These are phyloP conservation scores for Anoplophora glabripennis DNA, from an alignment of 1,140 invertebrate genomes.

Conservation along the genomic window DNA sequence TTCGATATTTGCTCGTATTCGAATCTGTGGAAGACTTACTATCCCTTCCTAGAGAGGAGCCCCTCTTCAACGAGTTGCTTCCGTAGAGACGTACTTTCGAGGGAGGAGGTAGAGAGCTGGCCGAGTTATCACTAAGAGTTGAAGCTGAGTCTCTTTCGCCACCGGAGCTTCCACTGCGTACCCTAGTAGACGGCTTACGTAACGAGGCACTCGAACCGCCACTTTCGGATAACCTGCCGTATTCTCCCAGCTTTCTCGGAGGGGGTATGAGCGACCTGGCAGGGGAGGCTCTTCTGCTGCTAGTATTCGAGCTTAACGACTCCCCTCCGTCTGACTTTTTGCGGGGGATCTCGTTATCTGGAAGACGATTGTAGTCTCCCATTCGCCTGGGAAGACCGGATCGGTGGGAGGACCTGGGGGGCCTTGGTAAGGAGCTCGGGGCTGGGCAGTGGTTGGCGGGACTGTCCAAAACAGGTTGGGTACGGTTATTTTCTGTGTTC, in stretches of 20 bases:
- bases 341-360: slow-evolving; percentile 33
- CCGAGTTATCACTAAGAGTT: slow-evolving; percentile 57
- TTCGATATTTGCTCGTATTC: slow-evolving; percentile 60
- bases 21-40: slow-evolving; percentile 53
- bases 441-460: slow-evolving; percentile 58
- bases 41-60: slow-evolving; percentile 57
- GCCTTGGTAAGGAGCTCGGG: slow-evolving; percentile 64
- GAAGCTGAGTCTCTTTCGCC: slow-evolving; percentile 55
- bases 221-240: slow-evolving; percentile 58
- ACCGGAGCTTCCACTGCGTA: slow-evolving; percentile 51
- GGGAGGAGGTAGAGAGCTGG: slow-evolving; percentile 58
- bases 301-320: slow-evolving; percentile 46
- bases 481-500: slow-evolving; percentile 26
- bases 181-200: slow-evolving; percentile 50
- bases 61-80: slow-evolving; percentile 48
- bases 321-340: slow-evolving; percentile 45
- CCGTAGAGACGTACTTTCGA: slow-evolving; percentile 58
- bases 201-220: slow-evolving; percentile 48
- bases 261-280: slow-evolving; percentile 63
- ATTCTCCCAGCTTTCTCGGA: slow-evolving; percentile 56
- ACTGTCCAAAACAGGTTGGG: slow-evolving; percentile 35
- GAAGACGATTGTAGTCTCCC: slow-evolving; percentile 57
- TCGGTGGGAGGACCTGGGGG: slow-evolving; percentile 59
- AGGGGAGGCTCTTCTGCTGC: slow-evolving; percentile 51
- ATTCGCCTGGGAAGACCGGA: slow-evolving; percentile 53